These are phyloP conservation scores for Erynnis tages DNA, from an alignment of 2,888 invertebrate genomes.

Conservation along the genomic window DNA sequence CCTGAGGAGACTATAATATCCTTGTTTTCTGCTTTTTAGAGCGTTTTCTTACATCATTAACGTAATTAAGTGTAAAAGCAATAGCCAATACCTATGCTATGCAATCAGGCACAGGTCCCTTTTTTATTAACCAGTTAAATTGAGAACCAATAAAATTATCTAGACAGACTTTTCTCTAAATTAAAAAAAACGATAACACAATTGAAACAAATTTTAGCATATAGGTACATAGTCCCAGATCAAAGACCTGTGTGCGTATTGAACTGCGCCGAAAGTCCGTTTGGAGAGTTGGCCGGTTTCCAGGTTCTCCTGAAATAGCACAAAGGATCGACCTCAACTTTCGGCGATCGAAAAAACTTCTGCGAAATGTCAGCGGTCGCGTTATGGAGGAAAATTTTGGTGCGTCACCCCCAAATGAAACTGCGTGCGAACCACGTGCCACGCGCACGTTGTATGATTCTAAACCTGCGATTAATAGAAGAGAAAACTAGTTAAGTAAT, in stretches of 20 bases:
- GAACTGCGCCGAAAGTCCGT: constrained; percentile 61
- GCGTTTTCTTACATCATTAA: too few relatives aligned
- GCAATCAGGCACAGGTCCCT: too few relatives aligned
- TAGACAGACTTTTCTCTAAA: too few relatives aligned
- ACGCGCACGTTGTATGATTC: neutral
- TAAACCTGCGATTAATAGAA: too few relatives aligned
- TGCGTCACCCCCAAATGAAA: constrained; percentile 60
- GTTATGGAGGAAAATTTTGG: constrained; percentile 61
- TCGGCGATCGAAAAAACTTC: constrained; percentile 63
- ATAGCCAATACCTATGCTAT: too few relatives aligned
- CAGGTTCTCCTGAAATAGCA: constrained; percentile 79
- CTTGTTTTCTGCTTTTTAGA: too few relatives aligned
- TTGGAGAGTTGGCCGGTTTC: constrained; percentile 61
- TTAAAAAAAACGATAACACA: neutral
- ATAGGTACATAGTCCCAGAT: constrained; percentile 41
- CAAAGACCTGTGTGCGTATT: constrained; percentile 58
- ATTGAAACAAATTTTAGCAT: neutral
- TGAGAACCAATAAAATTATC: too few relatives aligned
- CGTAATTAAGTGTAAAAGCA: too few relatives aligned
- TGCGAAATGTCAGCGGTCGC: constrained; percentile 68
- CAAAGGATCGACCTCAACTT: constrained; percentile 76
- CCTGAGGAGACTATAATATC: too few relatives aligned
- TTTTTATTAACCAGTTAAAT: too few relatives aligned
- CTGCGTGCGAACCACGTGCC: constrained; percentile 15
- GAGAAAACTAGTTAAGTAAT: too few relatives aligned